A percentile compares a stretch with the other conserved stretches of the same genome.
Conservation (phyloP, 1,140 invertebrate genomes). For the Bombus ignitus region DNA sequence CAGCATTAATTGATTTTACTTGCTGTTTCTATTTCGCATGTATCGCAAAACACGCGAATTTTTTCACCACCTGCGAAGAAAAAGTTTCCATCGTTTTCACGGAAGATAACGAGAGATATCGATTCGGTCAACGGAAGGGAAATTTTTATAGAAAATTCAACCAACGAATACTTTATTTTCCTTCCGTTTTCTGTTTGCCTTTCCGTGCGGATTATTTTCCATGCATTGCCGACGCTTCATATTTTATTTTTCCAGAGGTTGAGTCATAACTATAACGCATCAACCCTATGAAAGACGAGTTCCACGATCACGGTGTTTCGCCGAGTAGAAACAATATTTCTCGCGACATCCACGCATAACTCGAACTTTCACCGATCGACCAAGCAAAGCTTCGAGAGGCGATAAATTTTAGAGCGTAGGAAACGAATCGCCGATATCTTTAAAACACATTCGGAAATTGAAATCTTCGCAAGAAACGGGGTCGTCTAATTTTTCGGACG, state of each 20-base stretch:
- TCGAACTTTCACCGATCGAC: background rate
- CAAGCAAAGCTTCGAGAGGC: background rate
- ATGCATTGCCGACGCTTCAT: background rate
- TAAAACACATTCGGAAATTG: background rate
- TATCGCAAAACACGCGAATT: background rate
- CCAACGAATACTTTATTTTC: background rate
- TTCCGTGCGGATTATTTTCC: background rate
- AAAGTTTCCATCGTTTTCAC: background rate
- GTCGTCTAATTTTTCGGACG: background rate
- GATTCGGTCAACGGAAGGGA: background rate
- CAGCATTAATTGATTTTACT: fast-evolving
- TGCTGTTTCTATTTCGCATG: background rate
- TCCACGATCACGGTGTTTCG: background rate
- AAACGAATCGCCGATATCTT: conserved; percentile 16
- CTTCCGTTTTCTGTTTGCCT: background rate
- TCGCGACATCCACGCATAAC: conserved; percentile 28
- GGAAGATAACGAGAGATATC: background rate
- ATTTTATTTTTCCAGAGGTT: background rate
- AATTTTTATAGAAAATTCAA: background rate
- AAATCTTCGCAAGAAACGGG: background rate
- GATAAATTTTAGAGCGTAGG: conserved; percentile 21
- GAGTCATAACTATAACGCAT: conserved; percentile 1
- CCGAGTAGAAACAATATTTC: background rate
- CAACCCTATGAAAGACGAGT: background rate
- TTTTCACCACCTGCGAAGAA: background rate